Conservation (phyloP, 2,113 vertebrate genomes). For the Crotophaga sulcirostris region DNA sequence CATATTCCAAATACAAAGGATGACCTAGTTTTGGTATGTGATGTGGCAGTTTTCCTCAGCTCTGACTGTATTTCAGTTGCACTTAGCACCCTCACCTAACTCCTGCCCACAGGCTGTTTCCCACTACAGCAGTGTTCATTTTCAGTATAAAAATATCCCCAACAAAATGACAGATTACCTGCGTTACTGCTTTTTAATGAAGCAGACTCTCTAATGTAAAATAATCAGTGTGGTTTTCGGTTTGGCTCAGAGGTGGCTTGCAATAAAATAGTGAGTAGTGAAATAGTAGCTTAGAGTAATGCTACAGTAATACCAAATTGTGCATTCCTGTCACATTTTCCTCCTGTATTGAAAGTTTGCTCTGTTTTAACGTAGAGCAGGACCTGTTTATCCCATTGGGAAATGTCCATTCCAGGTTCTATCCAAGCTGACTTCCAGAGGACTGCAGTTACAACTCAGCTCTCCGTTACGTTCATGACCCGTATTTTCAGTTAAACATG, state of each 20-base stretch:
- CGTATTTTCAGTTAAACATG: neutral
- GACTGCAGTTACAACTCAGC: neutral
- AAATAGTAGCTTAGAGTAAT: slow-evolving; percentile 25
- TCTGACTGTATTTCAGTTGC: neutral
- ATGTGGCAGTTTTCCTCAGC: slow-evolving; percentile 31
- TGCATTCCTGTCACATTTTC: slow-evolving; percentile 15
- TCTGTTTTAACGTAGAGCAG: neutral
- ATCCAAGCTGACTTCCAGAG: neutral
- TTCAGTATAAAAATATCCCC: slow-evolving; percentile 29
- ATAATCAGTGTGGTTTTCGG: neutral
- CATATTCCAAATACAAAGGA: neutral
- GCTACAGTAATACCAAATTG: slow-evolving; percentile 1
- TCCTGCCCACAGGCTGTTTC: slow-evolving; percentile 5
- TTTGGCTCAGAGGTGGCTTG: slow-evolving; percentile 33
- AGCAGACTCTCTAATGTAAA: slow-evolving; percentile 26
- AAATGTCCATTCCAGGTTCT: neutral
- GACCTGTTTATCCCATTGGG: neutral
- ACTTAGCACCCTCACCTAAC: slow-evolving; percentile 48
- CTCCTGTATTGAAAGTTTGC: neutral
- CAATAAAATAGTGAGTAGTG: slow-evolving; percentile 23
- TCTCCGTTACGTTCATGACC: neutral
- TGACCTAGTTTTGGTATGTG: neutral
- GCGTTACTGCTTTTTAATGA: slow-evolving; percentile 41
- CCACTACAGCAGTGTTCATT: slow-evolving; percentile 6
- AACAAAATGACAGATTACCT: neutral